Evolutionary conservation across 2,113 vertebrate genomes (phyloP).

Genomic region (Macroglossus sobrinus): DNA sequence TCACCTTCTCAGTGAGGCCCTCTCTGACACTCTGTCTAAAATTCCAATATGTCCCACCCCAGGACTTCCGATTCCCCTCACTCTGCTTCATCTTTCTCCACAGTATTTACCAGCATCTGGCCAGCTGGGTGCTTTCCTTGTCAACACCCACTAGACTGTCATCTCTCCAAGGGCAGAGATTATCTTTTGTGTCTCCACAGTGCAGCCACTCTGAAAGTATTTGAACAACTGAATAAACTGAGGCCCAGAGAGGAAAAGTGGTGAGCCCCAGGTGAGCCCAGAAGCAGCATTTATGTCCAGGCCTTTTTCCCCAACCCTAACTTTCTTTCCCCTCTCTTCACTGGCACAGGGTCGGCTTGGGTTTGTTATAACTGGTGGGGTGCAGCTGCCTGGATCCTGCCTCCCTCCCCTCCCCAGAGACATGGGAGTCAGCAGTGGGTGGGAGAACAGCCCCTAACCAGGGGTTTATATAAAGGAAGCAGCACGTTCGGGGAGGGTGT

Average conservation of each 20-base stretch:
- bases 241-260: not conserved
- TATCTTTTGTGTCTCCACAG: not conserved
- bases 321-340: not conserved
- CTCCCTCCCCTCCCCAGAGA: not conserved
- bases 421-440: not conserved
- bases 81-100: not conserved
- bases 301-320: not conserved
- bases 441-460: not conserved
- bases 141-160: not conserved
- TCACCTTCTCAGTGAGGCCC: not conserved
- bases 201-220: not conserved
- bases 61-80: not conserved
- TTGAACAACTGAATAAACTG: not conserved
- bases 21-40: not conserved
- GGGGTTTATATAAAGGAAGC: not conserved
- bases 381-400: not conserved
- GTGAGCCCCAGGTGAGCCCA: not conserved
- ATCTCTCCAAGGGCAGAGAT: not conserved
- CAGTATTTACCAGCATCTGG: not conserved
- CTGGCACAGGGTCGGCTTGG: not conserved
- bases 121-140: not conserved
- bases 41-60: not conserved
- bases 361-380: not conserved
- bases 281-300: not conserved
- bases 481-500: too few relatives aligned